Evolutionary conservation across 30 jellyfish, hydroid and myxozoan species (phyloP).

Genomic region (Cassiopea andromeda): DNA sequence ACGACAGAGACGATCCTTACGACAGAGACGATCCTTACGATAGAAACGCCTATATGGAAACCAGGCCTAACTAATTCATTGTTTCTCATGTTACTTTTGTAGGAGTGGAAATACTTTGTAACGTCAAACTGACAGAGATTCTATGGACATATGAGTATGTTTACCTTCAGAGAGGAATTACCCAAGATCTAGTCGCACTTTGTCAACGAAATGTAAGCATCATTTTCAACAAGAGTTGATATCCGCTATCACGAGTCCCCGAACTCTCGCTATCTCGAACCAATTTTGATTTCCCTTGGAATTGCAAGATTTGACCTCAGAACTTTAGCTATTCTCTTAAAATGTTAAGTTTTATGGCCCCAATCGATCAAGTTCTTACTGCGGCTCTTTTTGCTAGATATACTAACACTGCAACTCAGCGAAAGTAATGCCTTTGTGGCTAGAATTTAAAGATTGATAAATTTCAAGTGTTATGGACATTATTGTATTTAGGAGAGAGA

Average conservation of each 20-base stretch:
- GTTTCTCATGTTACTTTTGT: not conserved
- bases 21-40: not conserved
- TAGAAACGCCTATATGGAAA: not conserved
- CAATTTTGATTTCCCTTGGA: not conserved
- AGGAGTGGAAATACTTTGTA: slow-evolving; percentile 56
- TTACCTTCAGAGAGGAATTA: slow-evolving; percentile 19
- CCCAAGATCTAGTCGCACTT: slow-evolving; percentile 3
- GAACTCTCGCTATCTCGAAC: not conserved
- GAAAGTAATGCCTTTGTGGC: no score
- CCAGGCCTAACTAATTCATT: no score
- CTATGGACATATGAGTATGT: slow-evolving; percentile 43
- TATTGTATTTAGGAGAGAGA: no score
- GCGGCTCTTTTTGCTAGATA: no score
- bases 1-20: no score
- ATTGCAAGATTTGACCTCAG: no score
- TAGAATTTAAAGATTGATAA: no score
- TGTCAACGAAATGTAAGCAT: slow-evolving; percentile 46
- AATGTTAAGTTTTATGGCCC: no score
- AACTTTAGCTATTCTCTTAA: no score
- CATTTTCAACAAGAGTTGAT: not conserved
- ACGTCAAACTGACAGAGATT: slow-evolving; percentile 10
- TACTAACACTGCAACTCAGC: no score
- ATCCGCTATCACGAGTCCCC: not conserved
- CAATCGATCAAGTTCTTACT: no score
- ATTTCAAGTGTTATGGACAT: no score